These are phyloP conservation scores for Clunio marinus DNA, from an alignment of 2,888 invertebrate species.

Conservation along the genomic window DNA sequence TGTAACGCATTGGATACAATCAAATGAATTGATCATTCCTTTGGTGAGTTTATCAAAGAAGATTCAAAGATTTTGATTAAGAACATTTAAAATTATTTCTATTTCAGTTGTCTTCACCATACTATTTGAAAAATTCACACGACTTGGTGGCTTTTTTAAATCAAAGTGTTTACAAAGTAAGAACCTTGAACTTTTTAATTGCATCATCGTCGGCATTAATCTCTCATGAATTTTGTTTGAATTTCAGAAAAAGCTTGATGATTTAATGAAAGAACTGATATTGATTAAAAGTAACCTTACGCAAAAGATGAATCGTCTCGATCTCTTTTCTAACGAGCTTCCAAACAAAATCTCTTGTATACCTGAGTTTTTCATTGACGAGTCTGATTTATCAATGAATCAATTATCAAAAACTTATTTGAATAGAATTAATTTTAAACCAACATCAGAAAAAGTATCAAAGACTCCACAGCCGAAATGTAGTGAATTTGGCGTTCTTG, in stretches of 20 bases:
- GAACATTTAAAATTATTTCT: neutral
- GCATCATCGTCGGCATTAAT: too few species aligned
- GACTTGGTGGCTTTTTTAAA: constrained; percentile 48
- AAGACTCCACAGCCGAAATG: constrained; percentile 28
- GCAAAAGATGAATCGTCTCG: constrained; percentile 47
- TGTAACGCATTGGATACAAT: constrained; percentile 24
- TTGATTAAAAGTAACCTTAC: constrained; percentile 46
- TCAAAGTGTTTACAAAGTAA: constrained; percentile 48
- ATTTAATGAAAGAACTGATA: constrained; percentile 42
- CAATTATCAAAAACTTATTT: constrained; percentile 46
- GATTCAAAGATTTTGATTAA: neutral
- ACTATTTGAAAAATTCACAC: constrained; percentile 48
- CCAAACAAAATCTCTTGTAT: constrained; percentile 49
- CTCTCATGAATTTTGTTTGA: neutral
- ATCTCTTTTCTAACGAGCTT: constrained; percentile 47
- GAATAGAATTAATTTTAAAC: constrained; percentile 46
- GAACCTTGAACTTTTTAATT: too few species aligned
- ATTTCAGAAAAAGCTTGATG: constrained; percentile 33
- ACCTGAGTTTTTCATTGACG: constrained; percentile 46
- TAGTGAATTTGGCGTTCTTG: constrained; percentile 5
- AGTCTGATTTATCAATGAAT: constrained; percentile 45
- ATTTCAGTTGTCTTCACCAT: constrained; percentile 44
- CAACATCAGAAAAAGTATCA: constrained; percentile 33
- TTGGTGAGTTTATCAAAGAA: neutral
- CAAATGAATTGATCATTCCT: constrained; percentile 26